Base-by-base conservation (phyloP, 2,888 invertebrate species). In the Coremacera marginata region DNA sequence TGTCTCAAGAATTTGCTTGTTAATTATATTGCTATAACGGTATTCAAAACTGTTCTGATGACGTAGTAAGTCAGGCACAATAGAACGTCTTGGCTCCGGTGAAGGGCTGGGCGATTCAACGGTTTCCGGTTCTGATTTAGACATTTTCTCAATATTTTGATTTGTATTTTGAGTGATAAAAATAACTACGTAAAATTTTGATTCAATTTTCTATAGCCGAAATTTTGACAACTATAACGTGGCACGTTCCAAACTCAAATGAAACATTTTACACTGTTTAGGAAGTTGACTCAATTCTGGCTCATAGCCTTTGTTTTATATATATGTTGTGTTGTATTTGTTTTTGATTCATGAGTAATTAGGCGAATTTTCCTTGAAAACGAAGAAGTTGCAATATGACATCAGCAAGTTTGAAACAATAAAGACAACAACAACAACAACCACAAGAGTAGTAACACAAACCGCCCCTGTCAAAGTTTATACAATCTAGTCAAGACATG, bases 1-100 rank as follows among this genome's bases (percentile, higher is more conserved):
- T 4, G 84, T 89, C 80, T 89, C 88, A 83, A 89, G 84, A 79
- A 90, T 89, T 80, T 89, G 87, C 73, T 86, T 86, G 79, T 88
- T 85, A 49, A 90, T 90, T 16, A 90, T 86, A 72, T 82, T 84
- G 65, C 87, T 87, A 77, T 90, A 90, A 71, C 89, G 86, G 5
- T 86, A 85, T 80, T 90, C 90, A 73, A 90, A 88, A 80, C 88
- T 88, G n/a, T 83, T 83, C 79, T 88, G 89, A 25, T 87, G 87
- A n/a, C 75, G 80, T n/a, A 82, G 71, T 57, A 81, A 79, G 49
- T 86, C 82, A 31, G 81, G 81, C 5, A 79, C 76, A 7, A 79
- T 80, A 7, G 81, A 75, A 55, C 81, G 81, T 16, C 80, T 78
- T 49, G 78, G 78, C 55, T 82, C 81, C 25, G 79, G 72, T 27